These are phyloP conservation scores for Triplophysa siluroides DNA, from an alignment of 2,113 vertebrate species.

Conservation along the genomic window DNA sequence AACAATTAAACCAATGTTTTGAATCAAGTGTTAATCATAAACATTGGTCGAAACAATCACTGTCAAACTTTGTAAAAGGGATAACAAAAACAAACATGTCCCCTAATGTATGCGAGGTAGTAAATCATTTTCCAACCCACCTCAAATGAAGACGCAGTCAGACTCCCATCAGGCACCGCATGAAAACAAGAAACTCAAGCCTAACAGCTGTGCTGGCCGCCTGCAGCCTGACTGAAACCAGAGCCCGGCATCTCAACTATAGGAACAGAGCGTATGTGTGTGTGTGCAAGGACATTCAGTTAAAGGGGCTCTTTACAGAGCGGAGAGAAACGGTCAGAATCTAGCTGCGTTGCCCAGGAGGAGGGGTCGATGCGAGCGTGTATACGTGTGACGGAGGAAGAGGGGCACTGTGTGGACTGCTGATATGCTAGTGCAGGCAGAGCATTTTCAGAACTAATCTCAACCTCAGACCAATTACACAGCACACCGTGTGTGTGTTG, in stretches of 20 bases:
- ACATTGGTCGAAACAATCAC: background rate
- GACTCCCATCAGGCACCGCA: slow-evolving; percentile 56
- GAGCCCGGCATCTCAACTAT: slow-evolving; percentile 68
- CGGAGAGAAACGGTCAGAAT: slow-evolving; percentile 55
- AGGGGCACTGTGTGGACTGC: slow-evolving; percentile 58
- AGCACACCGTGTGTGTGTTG: slow-evolving; percentile 1
- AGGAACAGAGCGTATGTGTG: slow-evolving; percentile 29
- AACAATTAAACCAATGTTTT: background rate
- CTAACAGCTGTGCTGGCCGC: slow-evolving; percentile 58
- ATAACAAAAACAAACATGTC: slow-evolving; percentile 31
- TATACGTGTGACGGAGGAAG: slow-evolving; percentile 16
- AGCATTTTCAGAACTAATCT: slow-evolving; percentile 53
- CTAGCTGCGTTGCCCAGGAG: slow-evolving; percentile 46
- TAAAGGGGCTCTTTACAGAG: slow-evolving; percentile 53
- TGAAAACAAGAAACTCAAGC: slow-evolving; percentile 64
- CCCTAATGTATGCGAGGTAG: background rate
- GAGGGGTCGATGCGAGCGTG: slow-evolving; percentile 41
- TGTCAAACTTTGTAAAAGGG: background rate
- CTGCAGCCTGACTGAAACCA: slow-evolving; percentile 73
- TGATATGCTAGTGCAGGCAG: slow-evolving; percentile 64
- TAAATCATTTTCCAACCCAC: slow-evolving; percentile 59
- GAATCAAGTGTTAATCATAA: background rate
- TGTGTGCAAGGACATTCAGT: slow-evolving; percentile 55
- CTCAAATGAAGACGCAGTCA: slow-evolving; percentile 62
- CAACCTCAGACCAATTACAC: slow-evolving; percentile 55